Percentiles rank a stretch among this genome's conserved stretches.
Conservation (phyloP, 1,140 invertebrate species). For the Sitophilus oryzae region DNA sequence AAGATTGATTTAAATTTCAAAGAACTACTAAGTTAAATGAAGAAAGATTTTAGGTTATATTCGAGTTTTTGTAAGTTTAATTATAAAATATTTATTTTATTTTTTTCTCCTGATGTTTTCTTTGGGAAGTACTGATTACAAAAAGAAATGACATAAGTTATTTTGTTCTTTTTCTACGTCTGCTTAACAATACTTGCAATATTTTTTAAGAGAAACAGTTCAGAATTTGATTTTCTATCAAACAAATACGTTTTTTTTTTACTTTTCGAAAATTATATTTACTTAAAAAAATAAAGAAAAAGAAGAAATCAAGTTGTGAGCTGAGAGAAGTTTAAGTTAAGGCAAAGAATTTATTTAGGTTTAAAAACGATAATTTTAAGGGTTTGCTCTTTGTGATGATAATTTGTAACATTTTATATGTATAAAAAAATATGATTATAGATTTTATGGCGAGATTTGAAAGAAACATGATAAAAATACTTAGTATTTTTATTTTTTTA, state of each 20-base stretch:
- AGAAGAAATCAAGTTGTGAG: constrained; percentile 9
- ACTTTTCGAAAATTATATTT: constrained; percentile 1
- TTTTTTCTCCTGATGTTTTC: constrained; percentile 7
- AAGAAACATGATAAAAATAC: constrained; percentile 27
- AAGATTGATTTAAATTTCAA: background rate
- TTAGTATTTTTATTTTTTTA: constrained; percentile 30
- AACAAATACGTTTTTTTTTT: background rate
- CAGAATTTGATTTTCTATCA: constrained; percentile 14
- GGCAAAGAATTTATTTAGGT: constrained; percentile 23
- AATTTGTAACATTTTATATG: constrained; percentile 38
- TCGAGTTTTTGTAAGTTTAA: no score
- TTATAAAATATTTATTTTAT: constrained; percentile 5
- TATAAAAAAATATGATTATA: constrained; percentile 26
- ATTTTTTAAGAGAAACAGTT: constrained; percentile 6
- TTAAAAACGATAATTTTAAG: constrained; percentile 24
- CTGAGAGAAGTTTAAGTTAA: background rate
- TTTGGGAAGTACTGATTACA: constrained; percentile 7
- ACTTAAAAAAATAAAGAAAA: background rate
- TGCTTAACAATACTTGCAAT: constrained; percentile 9
- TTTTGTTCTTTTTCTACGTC: constrained; percentile 1
- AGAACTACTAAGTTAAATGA: no score
- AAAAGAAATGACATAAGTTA: constrained; percentile 2
- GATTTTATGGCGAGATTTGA: constrained; percentile 26
- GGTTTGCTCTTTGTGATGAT: constrained; percentile 41
- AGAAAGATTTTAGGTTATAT: no score